Base-by-base conservation (phyloP, 2,797 vertebrate species). In the Ataeniobius toweri region DNA sequence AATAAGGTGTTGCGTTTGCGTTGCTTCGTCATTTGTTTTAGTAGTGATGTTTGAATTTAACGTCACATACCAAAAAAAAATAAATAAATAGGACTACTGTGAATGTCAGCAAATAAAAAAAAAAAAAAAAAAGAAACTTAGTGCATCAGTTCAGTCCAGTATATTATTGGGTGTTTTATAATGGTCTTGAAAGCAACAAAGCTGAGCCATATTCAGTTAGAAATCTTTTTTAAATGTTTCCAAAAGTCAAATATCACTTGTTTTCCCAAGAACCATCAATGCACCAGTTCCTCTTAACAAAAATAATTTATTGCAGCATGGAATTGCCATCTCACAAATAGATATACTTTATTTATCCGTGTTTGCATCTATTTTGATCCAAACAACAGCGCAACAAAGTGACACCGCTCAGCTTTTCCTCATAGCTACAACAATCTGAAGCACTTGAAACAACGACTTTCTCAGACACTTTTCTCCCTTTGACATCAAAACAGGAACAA, bases 221-320 rank as follows among this genome's bases (percentile, higher is more conserved):
- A 7, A 24, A 55, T 8, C 0, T 22, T 8, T n/a, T n/a, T n/a
- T 5, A 44, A 46, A 46, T 46, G 24, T 69, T 69, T 46, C 22
- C 41, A 46, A 69, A 69, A 44, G 31, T 39, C 31, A 41, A 36
- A 39, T 10, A 22, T 63, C 2, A 68, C 14, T 1, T n/a, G 6
- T 53, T 56, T 10, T 9, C 6, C 26, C 41, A 73, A 75, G 0
- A 39, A 5, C 65, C 10, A 46, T 46, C 41, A 5, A 1, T 74
- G 78, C 74, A 80, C 55, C 36, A 51, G 61, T 78, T 80, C 84
- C 82, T 88, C 85, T 93, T 91, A 90, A 89, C 94, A 95, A 94
- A 93, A 93, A 61, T 89, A 89, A 87, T 93, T 94, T 89, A 92
- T 89, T 95, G 89, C 89, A 91, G 89, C 91, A 90, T 87, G 86